phyloP scores from a whole-genome alignment of 92 coral and sea anemone species.

The Palythoa grandis region DNA sequence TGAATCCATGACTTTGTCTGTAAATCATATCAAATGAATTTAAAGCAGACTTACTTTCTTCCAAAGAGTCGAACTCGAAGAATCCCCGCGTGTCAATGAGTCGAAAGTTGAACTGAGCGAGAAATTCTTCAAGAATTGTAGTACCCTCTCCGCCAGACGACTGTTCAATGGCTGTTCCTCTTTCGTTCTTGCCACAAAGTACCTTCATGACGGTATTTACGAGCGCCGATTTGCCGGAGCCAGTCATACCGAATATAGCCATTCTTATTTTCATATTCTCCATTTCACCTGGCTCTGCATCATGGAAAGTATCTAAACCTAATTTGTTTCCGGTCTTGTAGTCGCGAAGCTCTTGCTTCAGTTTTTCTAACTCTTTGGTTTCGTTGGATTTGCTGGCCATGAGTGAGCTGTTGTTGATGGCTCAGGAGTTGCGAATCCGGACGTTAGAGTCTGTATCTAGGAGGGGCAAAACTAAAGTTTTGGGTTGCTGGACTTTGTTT shows the following conservation, averaged over 20 bases:
- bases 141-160: slow-evolving; percentile 85
- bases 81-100: slow-evolving; percentile 80
- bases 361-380: slow-evolving; percentile 40
- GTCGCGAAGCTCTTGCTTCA: slow-evolving; percentile 54
- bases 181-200: slow-evolving; percentile 53
- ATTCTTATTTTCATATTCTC: slow-evolving; percentile 60
- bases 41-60: slow-evolving; percentile 59
- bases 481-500: background rate
- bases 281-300: slow-evolving; percentile 77
- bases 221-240: slow-evolving; percentile 78
- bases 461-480: background rate
- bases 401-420: background rate
- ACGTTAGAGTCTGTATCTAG: background rate
- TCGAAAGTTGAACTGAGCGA: slow-evolving; percentile 54
- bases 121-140: slow-evolving; percentile 61
- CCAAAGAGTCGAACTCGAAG: slow-evolving; percentile 52
- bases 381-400: background rate
- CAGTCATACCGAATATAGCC: slow-evolving; percentile 79
- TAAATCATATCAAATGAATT: background rate
- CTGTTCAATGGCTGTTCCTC: slow-evolving; percentile 70
- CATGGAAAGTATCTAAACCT: slow-evolving; percentile 55
- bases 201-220: slow-evolving; percentile 72
- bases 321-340: slow-evolving; percentile 68
- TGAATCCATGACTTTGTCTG: background rate
- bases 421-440: background rate